Evolutionary conservation across 2,888 invertebrate species (phyloP).

Genomic region (Agrotis clavis): DNA sequence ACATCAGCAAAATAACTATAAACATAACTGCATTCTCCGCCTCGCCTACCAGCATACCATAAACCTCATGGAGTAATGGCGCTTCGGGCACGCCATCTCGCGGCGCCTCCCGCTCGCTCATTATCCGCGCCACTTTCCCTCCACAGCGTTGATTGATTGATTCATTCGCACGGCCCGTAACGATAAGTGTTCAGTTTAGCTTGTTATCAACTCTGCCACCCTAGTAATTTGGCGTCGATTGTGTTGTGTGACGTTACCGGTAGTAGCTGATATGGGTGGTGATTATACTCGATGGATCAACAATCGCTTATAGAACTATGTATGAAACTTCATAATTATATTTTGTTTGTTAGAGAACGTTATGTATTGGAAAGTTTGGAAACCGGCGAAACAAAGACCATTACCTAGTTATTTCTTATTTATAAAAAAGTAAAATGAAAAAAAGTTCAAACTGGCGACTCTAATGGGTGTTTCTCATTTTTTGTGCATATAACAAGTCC

Average conservation of each 20-base stretch:
- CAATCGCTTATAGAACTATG: background rate
- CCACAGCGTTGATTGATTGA: constrained; percentile 79
- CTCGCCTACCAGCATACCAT: constrained; percentile 16
- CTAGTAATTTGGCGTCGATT: constrained; percentile 62
- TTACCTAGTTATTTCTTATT: no score
- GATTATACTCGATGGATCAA: constrained; percentile 10
- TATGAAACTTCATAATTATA: background rate
- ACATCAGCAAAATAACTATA: constrained; percentile 6
- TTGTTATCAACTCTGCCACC: constrained; percentile 78
- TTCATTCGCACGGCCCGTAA: constrained; percentile 75
- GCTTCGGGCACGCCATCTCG: constrained; percentile 62
- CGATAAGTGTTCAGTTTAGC: constrained; percentile 82
- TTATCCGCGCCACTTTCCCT: constrained; percentile 72
- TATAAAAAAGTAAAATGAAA: background rate
- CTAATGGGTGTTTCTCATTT: no score
- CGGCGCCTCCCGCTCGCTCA: constrained; percentile 72
- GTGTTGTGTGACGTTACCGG: constrained; percentile 53
- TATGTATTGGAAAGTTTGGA: no score
- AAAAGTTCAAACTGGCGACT: constrained; percentile 1
- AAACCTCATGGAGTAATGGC: constrained; percentile 51
- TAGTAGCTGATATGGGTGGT: constrained; percentile 24
- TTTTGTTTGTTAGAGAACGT: background rate
- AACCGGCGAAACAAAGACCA: background rate
- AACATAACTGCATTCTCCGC: constrained; percentile 26
- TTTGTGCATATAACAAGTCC: no score